Evolutionary conservation across 2,797 vertebrate genomes (phyloP), one percentile per base, ranked within the genome.

Genomic region (Nyctalus aviator): DNA sequence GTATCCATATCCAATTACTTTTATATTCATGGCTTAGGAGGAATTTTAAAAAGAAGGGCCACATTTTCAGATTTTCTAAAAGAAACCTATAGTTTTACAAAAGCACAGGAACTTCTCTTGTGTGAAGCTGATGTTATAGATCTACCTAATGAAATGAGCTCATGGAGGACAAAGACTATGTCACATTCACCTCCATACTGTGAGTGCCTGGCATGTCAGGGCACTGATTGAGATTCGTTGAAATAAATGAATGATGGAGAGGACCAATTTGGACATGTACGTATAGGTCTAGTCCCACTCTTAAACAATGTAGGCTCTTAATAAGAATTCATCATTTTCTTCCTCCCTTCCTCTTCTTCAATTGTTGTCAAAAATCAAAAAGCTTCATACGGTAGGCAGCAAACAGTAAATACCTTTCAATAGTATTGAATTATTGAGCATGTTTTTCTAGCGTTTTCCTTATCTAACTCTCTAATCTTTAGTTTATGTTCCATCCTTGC

Each of bases 21-120:
- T n/a, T 8, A 48, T 27, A 64, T 90, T 69, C 4, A 17, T 25
- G 30, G 14, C 18, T 53, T 53, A 81, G 72, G 72, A 69, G 17
- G 30, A 41, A 55, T 77, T 88, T 76, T 79, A 46, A 15, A 77
- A 94, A 84, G 8, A 75, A 77, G 8, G 17, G 1, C 6, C 30
- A 25, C 13, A 90, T 81, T 69, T 91, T 72, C 44, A 90, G 21
- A 66, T 7, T 84, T 95, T 84, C 81, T 93, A 81, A 83, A 90
- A 53, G 37, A 90, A 94, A 66, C 68, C 6, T 90, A 2, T 66
- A 81, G 37, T 86, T 93, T 96, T 53, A 71, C 8, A 81, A 94
- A 85, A 68, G 14, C 13, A 14, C 7, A 68, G 18, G 25, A 73
- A 79, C 37, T 78, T 55, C 25, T 59, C 84, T 8, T 41, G 25